These are phyloP conservation scores for Xylocopa sonorina DNA, from an alignment of 1,140 invertebrate genomes.

Conservation along the genomic window DNA sequence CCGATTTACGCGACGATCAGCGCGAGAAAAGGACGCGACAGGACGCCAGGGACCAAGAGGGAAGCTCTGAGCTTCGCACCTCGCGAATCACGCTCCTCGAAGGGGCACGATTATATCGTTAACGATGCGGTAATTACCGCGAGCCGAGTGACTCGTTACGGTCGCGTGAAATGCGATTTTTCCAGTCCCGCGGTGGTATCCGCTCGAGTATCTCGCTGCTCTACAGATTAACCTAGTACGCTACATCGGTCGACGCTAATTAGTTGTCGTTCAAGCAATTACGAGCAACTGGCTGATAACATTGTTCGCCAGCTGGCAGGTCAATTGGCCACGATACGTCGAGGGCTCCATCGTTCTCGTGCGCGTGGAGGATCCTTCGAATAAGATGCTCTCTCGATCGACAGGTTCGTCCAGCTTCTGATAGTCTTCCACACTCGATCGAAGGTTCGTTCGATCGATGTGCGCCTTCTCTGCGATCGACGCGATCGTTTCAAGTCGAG, in stretches of 20 bases:
- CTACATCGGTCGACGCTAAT: constrained; percentile 23
- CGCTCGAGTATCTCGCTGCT: not conserved
- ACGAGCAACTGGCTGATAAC: constrained; percentile 16
- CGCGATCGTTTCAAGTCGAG: no score
- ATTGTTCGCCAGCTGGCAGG: constrained; percentile 12
- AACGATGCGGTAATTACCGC: constrained; percentile 34
- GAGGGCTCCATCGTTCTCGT: not conserved
- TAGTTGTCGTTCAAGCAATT: constrained; percentile 29
- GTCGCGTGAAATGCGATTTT: constrained; percentile 30
- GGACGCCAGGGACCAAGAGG: not conserved
- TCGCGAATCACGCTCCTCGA: constrained; percentile 11
- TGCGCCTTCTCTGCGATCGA: no score
- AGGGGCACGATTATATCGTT: constrained; percentile 23
- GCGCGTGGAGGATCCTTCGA: not conserved
- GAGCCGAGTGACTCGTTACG: constrained; percentile 41
- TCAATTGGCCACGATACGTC: not conserved
- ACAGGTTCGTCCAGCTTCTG: not conserved
- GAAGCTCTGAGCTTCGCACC: constrained; percentile 14
- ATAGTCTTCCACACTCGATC: no score
- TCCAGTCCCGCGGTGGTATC: not conserved
- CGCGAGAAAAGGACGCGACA: not conserved
- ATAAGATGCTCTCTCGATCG: not conserved
- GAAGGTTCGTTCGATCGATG: no score
- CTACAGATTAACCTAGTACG: constrained; percentile 14
- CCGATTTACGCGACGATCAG: no score